phyloP scores from a whole-genome alignment of 2,797 vertebrate species.

The Acrossocheilus wenchowensis region DNA sequence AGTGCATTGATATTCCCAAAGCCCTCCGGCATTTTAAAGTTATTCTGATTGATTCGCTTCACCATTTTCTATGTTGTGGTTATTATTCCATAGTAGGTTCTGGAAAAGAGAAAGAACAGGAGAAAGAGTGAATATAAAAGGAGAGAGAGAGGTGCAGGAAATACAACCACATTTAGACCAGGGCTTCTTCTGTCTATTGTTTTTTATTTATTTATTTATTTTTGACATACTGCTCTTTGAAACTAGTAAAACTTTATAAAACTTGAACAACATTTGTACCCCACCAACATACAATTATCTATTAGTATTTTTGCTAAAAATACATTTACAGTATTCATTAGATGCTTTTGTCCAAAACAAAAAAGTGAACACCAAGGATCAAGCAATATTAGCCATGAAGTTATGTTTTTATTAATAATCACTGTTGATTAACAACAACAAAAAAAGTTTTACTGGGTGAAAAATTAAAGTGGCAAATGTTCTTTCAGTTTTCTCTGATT shows the following conservation, averaged over 20 bases:
- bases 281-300: neutral
- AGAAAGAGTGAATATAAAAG: neutral
- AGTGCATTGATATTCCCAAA: constrained; percentile 70
- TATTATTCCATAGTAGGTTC: constrained; percentile 38
- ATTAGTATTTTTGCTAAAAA: neutral
- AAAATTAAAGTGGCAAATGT: no score
- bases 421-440: neutral
- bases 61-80: constrained; percentile 57
- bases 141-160: neutral
- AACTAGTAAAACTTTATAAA: constrained; percentile 7
- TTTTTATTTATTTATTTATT: neutral
- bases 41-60: constrained; percentile 64
- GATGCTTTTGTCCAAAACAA: neutral
- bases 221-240: neutral
- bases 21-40: constrained; percentile 56
- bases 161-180: neutral
- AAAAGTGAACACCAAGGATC: neutral
- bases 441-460: no score
- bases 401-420: neutral
- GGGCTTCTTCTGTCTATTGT: neutral
- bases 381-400: neutral
- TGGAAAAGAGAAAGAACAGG: neutral
- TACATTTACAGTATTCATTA: neutral
- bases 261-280: neutral
- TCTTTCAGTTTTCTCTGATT: no score